A percentile compares a stretch with the other conserved stretches of the same genome.
phyloP scores from a whole-genome alignment of 2,888 invertebrate genomes.

The Perithous albicinctus region DNA sequence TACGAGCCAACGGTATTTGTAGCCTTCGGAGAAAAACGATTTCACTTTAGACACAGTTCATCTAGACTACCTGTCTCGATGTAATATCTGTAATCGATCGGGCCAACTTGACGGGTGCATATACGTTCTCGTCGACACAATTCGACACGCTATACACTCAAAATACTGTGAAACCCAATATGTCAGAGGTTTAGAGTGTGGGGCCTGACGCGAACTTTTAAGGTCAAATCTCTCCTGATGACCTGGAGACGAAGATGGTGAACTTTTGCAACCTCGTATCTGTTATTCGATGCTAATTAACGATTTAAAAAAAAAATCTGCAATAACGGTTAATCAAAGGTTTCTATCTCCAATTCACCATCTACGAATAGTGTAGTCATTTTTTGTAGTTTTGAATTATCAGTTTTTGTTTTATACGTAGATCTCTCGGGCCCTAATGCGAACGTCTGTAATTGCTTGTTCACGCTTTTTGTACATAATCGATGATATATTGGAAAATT shows the following conservation, averaged over 20 bases:
- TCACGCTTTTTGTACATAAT: background rate
- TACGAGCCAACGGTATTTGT: background rate
- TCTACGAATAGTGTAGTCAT: background rate
- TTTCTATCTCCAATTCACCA: constrained; percentile 26
- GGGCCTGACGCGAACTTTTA: constrained; percentile 10
- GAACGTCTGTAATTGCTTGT: constrained; percentile 32
- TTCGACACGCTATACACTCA: constrained; percentile 4
- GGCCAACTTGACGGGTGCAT: background rate
- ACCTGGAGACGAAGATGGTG: constrained; percentile 21
- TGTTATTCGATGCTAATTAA: constrained; percentile 14
- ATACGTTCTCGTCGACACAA: background rate
- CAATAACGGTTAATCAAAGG: constrained; percentile 18
- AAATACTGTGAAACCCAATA: constrained; percentile 47
- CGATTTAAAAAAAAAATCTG: background rate
- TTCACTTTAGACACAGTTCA: background rate
- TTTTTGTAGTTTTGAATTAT: background rate
- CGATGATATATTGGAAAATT: background rate
- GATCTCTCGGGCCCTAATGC: constrained; percentile 60
- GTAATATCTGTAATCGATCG: constrained; percentile 13
- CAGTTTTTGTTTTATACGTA: constrained; percentile 38
- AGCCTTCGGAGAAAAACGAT: background rate
- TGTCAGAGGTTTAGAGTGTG: constrained; percentile 40
- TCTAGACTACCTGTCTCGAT: background rate
- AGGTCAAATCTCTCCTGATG: constrained; percentile 27
- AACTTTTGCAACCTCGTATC: constrained; percentile 31